Percentiles rank a stretch among this genome's conserved stretches.
phyloP scores from a whole-genome alignment of 2,888 invertebrate genomes.

The Lithophane semibrunnea region DNA sequence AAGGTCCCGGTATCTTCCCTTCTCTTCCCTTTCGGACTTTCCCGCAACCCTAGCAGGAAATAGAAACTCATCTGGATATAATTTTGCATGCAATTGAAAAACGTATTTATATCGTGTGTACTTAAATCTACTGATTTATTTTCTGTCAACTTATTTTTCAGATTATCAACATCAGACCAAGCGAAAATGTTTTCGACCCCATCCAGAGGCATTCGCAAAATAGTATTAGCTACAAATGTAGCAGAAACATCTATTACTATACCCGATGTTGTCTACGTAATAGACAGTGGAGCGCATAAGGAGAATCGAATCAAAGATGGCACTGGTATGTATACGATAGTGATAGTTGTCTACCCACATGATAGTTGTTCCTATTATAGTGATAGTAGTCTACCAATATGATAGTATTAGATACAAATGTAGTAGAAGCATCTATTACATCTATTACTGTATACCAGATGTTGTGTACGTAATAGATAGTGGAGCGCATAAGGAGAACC shows the following conservation, averaged over 20 bases:
- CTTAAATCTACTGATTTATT: no score
- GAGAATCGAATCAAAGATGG: constrained; percentile 89
- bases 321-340: constrained; percentile 76
- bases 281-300: constrained; percentile 92
- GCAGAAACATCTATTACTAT: constrained; percentile 94
- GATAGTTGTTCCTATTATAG: not conserved
- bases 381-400: not conserved
- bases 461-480: constrained; percentile 93
- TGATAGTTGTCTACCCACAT: not conserved
- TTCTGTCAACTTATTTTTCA: constrained; percentile 56
- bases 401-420: constrained; percentile 93
- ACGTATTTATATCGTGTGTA: no score
- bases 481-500: constrained; percentile 91
- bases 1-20: no score
- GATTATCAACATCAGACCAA: constrained; percentile 91
- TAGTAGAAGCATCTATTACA: constrained; percentile 94
- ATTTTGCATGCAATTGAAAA: no score
- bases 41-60: no score
- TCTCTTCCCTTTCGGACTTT: no score
- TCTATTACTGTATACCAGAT: constrained; percentile 92
- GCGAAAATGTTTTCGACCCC: constrained; percentile 89
- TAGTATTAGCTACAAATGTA: constrained; percentile 93
- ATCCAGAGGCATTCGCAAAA: constrained; percentile 90
- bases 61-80: no score
- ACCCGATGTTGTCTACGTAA: constrained; percentile 92